A percentile compares a stretch with the other conserved stretches of the same genome.
Conservation (phyloP, 2,888 invertebrate species). For the Ashinkailepas kermadecensis region DNA sequence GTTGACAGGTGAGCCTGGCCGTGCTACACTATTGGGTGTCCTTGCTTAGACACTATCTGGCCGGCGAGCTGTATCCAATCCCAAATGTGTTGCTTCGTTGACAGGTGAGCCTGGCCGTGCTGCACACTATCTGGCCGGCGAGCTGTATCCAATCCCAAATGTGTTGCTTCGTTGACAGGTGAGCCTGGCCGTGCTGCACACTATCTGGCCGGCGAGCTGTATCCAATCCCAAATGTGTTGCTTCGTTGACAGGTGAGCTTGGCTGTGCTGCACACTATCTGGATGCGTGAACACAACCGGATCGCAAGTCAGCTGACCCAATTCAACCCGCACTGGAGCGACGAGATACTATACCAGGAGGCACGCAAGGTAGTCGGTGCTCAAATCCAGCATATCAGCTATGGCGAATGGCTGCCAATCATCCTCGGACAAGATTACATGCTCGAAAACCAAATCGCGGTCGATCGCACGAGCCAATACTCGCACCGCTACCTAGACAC, state of each 20-base stretch:
- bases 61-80: no score
- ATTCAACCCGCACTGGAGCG: constrained; percentile 47
- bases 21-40: no score
- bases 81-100: no score
- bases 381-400: constrained; percentile 69
- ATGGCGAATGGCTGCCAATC: constrained; percentile 71
- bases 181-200: constrained; percentile 63
- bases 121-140: constrained; percentile 64
- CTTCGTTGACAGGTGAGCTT: constrained; percentile 47
- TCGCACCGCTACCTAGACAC: constrained; percentile 24
- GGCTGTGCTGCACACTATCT: constrained; percentile 61
- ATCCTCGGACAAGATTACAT: constrained; percentile 52
- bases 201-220: constrained; percentile 46
- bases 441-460: not conserved
- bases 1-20: constrained; percentile 52
- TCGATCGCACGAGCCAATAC: constrained; percentile 5
- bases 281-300: constrained; percentile 50
- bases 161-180: constrained; percentile 40
- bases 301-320: constrained; percentile 42
- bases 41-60: no score
- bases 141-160: no score
- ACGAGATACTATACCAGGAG: constrained; percentile 49
- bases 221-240: no score
- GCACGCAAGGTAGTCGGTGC: constrained; percentile 47
- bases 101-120: constrained; percentile 55